Evolutionary conservation across 2,113 vertebrate genomes (phyloP), one percentile per base, ranked within the genome.

Genomic region (Lophochroa leadbeateri): DNA sequence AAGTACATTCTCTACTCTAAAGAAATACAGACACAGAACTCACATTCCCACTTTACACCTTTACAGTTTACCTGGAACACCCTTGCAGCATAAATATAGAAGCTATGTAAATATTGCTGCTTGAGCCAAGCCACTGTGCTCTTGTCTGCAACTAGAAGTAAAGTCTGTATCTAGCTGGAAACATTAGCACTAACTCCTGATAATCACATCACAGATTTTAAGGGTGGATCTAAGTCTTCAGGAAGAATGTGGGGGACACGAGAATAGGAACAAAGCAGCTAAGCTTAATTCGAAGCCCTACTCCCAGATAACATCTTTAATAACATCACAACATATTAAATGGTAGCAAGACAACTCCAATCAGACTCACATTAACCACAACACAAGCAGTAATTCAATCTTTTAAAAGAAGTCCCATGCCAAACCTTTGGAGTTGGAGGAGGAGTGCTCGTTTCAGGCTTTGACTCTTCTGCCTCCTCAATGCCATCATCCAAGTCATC

Each of bases 381-480:
- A 58, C n/a, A 81, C 68, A 83, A 86, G 21, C 2, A 7, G 13
- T 41, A 88, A 91, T 31, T 84, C 5, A 37, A 21, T 47, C 20
- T 82, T 35, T 52, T 28, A 44, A 70, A 79, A 83, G 23, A 94
- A 75, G 31, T 50, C 35, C 43, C 55, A 64, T 29, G 58, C 27
- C 98, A 97, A 96, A 99, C 99, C 98, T 99, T 99, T n/a, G 99
- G 99, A 43, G 94, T 71, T 57, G 98, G 88, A 31, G 98, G 96
- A 50, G 98, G 98, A 29, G 96, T 67, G 49, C 95, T 97, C 9
- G 88, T 60, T 49, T 98, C 98, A 10, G 98, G 97, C 29, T 98
- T 98, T 17, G 98, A 97, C 11, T 98, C 98, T 61, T 97, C 98
- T 39, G 96, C 97, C 1, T 97, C 98, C 58, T 99, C 96, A 64